phyloP scores from a whole-genome alignment of 2,888 invertebrate genomes.

The Myathropa florea region DNA sequence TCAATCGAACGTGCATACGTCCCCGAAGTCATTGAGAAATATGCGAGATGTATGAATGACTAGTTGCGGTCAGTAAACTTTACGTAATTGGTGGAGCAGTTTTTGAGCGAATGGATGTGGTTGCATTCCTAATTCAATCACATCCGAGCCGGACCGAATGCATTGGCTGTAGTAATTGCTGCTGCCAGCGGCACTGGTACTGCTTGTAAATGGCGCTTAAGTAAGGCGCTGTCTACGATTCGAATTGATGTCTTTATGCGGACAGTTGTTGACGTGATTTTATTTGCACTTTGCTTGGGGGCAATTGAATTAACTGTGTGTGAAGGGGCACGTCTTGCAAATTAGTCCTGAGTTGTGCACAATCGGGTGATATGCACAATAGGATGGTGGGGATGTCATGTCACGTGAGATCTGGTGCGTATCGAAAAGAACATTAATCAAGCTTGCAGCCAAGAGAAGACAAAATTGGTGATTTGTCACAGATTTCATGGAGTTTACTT shows the following conservation, averaged over 20 bases:
- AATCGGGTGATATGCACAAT: conserved; percentile 16
- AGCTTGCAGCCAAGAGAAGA: background rate
- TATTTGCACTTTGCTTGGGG: conserved; percentile 32
- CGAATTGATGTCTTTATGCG: conserved; percentile 36
- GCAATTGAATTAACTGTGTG: conserved; percentile 49
- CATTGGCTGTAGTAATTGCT: conserved; percentile 11
- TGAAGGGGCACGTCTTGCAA: conserved; percentile 28
- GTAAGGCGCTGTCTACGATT: conserved; percentile 32
- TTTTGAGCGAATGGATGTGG: conserved; percentile 24
- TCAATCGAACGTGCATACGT: conserved; percentile 2
- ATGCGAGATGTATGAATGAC: conserved; percentile 36
- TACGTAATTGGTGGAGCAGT: conserved; percentile 52
- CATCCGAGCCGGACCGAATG: conserved; percentile 1
- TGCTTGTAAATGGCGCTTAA: conserved; percentile 53
- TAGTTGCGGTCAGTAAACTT: conserved; percentile 68
- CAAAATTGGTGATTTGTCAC: background rate
- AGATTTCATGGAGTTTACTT: no score
- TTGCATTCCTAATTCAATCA: conserved; percentile 61
- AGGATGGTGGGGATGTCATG: background rate
- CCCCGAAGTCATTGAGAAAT: conserved; percentile 32
- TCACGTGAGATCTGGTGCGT: background rate
- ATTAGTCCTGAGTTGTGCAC: conserved; percentile 40
- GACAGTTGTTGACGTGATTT: conserved; percentile 20
- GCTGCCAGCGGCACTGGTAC: conserved; percentile 5
- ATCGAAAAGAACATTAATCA: background rate